These are phyloP conservation scores for Pitangus sulphuratus DNA, from an alignment of 2,797 vertebrate species.

Conservation along the genomic window DNA sequence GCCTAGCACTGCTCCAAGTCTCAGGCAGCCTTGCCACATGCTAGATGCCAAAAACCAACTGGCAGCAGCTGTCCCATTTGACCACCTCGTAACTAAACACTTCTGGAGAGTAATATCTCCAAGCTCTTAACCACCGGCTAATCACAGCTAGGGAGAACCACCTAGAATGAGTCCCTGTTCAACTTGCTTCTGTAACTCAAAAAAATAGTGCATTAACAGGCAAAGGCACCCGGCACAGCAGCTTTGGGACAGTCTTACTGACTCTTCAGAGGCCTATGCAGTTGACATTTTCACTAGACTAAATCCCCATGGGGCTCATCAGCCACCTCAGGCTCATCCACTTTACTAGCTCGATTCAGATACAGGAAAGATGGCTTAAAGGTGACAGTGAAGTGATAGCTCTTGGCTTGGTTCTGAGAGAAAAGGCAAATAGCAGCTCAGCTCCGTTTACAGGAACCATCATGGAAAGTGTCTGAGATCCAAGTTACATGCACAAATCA, in stretches of 20 bases:
- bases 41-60: background rate
- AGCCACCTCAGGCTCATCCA: background rate
- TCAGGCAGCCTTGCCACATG: background rate
- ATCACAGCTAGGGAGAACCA: background rate
- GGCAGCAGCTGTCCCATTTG: background rate
- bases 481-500: slow-evolving; percentile 70
- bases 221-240: background rate
- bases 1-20: background rate
- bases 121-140: background rate
- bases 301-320: background rate
- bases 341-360: background rate
- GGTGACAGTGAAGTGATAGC: slow-evolving; percentile 56
- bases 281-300: background rate
- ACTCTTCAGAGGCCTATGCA: background rate
- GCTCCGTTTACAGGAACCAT: slow-evolving; percentile 25
- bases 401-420: slow-evolving; percentile 53
- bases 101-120: background rate
- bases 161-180: background rate
- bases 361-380: slow-evolving; percentile 8
- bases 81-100: background rate
- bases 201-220: background rate
- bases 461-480: slow-evolving; percentile 59
- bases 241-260: background rate
- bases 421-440: slow-evolving; percentile 62
- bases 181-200: background rate